phyloP scores from a whole-genome alignment of 1,140 invertebrate species.

The Cydia strobilella region DNA sequence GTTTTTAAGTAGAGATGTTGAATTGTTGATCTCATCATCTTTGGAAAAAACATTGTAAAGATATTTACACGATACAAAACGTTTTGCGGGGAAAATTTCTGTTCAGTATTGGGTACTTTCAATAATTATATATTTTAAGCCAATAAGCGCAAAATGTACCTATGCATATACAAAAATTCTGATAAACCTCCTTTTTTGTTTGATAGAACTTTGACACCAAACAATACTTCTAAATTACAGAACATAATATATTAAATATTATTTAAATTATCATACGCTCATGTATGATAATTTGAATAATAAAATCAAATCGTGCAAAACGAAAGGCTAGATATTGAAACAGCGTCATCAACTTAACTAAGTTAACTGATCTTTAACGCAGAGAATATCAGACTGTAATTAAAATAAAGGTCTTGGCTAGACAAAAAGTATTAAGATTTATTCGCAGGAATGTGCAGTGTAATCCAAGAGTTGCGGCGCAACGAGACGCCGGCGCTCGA shows the following conservation, averaged over 20 bases:
- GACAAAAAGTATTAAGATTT: slow-evolving; percentile 27
- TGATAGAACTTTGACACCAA: too few species aligned
- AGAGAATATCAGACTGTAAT: slow-evolving; percentile 12
- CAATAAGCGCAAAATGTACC: too few species aligned
- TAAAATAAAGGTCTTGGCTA: slow-evolving; percentile 15
- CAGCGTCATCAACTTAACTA: slow-evolving; percentile 22
- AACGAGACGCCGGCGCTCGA: slow-evolving; percentile 48
- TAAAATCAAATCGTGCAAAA: not conserved
- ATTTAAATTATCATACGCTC: too few species aligned
- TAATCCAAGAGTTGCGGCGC: slow-evolving; percentile 36
- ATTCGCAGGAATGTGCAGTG: slow-evolving; percentile 25
- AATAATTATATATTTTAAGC: too few species aligned
- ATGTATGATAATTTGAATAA: too few species aligned
- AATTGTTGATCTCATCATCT: slow-evolving; percentile 21
- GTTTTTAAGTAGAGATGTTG: slow-evolving; percentile 14
- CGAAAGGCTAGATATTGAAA: slow-evolving; percentile 14
- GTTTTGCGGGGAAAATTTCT: not conserved
- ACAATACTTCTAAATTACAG: too few species aligned
- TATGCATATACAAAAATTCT: too few species aligned
- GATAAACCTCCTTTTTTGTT: too few species aligned
- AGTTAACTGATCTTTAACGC: slow-evolving; percentile 23
- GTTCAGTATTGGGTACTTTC: too few species aligned
- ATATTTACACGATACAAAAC: not conserved
- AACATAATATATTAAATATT: too few species aligned
- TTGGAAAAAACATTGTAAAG: slow-evolving; percentile 22